phyloP scores from a whole-genome alignment of 2,888 invertebrate species.

The Sinelater perroti region DNA sequence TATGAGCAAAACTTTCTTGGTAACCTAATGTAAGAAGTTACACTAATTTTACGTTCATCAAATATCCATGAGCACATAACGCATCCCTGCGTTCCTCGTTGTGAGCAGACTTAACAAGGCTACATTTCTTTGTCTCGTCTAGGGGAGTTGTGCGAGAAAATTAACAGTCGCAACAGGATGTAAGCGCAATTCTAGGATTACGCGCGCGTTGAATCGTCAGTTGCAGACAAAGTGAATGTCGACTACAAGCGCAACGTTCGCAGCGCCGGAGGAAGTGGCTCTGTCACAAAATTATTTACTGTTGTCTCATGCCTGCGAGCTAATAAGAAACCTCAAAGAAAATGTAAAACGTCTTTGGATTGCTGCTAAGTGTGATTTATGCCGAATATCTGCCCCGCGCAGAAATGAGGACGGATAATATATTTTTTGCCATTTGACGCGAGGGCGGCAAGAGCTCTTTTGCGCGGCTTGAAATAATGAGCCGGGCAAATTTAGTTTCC shows the following conservation, averaged over 20 bases:
- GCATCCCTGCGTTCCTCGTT: no score
- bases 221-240: constrained; percentile 4
- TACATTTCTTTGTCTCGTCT: no score
- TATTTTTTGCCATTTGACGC: not conserved
- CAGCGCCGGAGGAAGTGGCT: not conserved
- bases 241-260: not conserved
- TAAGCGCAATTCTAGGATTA: no score
- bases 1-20: no score
- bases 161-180: no score
- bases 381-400: constrained; percentile 8
- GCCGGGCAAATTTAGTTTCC: no score
- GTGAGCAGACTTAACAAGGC: no score
- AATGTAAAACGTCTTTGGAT: constrained; percentile 11
- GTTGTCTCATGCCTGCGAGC: constrained; percentile 1
- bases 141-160: no score
- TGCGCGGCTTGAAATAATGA: no score
- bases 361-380: constrained; percentile 10
- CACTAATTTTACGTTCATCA: no score
- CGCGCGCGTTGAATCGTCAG: not conserved
- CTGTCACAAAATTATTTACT: not conserved
- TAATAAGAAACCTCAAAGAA: constrained; percentile 11
- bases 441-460: no score
- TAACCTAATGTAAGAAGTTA: not conserved
- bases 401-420: constrained; percentile 2
- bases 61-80: no score